phyloP scores from a whole-genome alignment of 2,113 vertebrate species.

The Eidolon helvum region DNA sequence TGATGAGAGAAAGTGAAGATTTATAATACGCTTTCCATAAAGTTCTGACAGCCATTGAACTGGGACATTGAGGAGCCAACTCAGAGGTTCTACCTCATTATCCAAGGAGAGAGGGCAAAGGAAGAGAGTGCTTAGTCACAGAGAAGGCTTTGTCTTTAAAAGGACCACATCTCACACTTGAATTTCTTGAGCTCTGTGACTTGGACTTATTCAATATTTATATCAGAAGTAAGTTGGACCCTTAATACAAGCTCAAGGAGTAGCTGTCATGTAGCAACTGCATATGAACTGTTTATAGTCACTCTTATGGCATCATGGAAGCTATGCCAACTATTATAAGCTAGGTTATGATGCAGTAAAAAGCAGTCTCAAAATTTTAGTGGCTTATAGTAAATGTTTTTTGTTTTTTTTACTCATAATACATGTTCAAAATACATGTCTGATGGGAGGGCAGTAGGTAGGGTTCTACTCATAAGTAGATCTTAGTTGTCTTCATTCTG shows the following conservation, averaged over 20 bases:
- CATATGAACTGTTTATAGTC: not conserved
- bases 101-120: not conserved
- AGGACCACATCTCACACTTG: constrained; percentile 9
- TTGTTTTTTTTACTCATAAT: not conserved
- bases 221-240: not conserved
- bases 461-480: not conserved
- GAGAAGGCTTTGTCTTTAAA: constrained; percentile 52
- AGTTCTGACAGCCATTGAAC: constrained; percentile 63
- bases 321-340: not conserved
- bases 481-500: not conserved
- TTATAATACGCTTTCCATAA: constrained; percentile 76
- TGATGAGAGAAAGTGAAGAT: constrained; percentile 81
- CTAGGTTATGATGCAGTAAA: not conserved
- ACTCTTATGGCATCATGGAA: not conserved
- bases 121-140: constrained; percentile 31
- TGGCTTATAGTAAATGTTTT: not conserved
- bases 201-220: constrained; percentile 45
- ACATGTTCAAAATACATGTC: not conserved
- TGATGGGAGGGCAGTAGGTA: not conserved
- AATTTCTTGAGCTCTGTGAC: not conserved
- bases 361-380: not conserved
- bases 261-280: not conserved
- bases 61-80: constrained; percentile 41
- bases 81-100: constrained; percentile 45
- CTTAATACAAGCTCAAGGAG: not conserved